These are phyloP conservation scores for Melinopterus prodromus DNA, from an alignment of 2,888 invertebrate genomes.

Conservation along the genomic window DNA sequence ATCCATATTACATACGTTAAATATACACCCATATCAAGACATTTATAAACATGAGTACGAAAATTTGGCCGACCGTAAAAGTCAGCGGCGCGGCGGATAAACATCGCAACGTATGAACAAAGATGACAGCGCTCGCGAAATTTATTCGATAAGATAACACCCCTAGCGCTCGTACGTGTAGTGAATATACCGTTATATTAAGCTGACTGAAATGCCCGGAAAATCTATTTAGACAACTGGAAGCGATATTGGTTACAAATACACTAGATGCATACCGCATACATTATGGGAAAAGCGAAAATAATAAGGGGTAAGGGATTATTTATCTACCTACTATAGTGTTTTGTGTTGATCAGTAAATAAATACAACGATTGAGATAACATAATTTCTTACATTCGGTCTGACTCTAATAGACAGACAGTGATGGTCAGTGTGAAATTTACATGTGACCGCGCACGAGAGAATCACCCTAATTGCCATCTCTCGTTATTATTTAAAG, in stretches of 20 bases:
- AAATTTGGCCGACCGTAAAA: slow-evolving; percentile 6
- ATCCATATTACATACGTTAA: slow-evolving; percentile 15
- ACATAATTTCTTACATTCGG: no score
- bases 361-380: no score
- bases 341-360: no score
- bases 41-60: slow-evolving; percentile 16
- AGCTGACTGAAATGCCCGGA: neutral
- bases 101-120: slow-evolving; percentile 10
- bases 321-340: no score
- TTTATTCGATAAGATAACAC: slow-evolving; percentile 14
- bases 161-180: slow-evolving; percentile 14
- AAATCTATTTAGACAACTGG: slow-evolving; percentile 4
- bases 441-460: no score
- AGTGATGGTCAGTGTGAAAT: no score
- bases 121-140: slow-evolving; percentile 17
- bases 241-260: neutral
- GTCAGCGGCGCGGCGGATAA: neutral
- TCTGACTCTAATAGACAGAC: no score
- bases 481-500: no score
- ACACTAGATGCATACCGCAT: neutral
- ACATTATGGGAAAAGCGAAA: neutral
- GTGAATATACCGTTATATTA: neutral
- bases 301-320: neutral
- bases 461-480: no score
- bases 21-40: slow-evolving; percentile 12